Conservation (phyloP, 1,140 invertebrate species). For the Plodia interpunctella region DNA sequence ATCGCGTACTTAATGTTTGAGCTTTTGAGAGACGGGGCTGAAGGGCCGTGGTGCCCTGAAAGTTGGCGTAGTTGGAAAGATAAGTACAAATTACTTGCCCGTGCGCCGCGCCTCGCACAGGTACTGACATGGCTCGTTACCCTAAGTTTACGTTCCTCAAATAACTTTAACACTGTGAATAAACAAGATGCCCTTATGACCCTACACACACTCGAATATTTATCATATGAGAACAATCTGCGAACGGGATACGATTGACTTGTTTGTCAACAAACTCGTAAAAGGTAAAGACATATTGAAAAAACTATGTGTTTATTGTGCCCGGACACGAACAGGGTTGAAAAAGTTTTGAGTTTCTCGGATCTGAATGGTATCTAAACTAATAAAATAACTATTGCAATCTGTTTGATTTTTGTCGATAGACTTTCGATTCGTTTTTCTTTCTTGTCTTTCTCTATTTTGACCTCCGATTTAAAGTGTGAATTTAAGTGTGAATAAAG, state of each 20-base stretch:
- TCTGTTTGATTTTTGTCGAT: not conserved
- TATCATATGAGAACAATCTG: not conserved
- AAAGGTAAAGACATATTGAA: conserved; percentile 1
- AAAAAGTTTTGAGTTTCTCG: not conserved
- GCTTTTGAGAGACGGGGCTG: conserved; percentile 24
- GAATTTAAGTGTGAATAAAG: not conserved
- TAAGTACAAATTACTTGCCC: conserved; percentile 44
- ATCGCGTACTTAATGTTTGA: conserved; percentile 45
- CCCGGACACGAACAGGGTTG: not conserved
- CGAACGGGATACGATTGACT: not conserved
- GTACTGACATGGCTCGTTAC: conserved; percentile 58
- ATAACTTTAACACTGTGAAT: conserved; percentile 42
- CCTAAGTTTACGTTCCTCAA: conserved; percentile 47
- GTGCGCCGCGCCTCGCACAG: conserved; percentile 42
- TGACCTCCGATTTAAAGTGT: not conserved
- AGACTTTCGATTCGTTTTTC: not conserved
- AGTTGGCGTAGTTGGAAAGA: conserved; percentile 40
- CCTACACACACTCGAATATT: not conserved
- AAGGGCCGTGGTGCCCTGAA: conserved; percentile 20
- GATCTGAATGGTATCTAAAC: not conserved
- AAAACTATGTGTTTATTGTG: conserved; percentile 2
- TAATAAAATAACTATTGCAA: not conserved
- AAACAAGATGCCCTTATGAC: conserved; percentile 30
- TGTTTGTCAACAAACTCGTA: conserved; percentile 5
- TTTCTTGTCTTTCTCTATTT: not conserved